phyloP scores from a whole-genome alignment of 2,797 vertebrate genomes.

The Ibycter americanus region DNA sequence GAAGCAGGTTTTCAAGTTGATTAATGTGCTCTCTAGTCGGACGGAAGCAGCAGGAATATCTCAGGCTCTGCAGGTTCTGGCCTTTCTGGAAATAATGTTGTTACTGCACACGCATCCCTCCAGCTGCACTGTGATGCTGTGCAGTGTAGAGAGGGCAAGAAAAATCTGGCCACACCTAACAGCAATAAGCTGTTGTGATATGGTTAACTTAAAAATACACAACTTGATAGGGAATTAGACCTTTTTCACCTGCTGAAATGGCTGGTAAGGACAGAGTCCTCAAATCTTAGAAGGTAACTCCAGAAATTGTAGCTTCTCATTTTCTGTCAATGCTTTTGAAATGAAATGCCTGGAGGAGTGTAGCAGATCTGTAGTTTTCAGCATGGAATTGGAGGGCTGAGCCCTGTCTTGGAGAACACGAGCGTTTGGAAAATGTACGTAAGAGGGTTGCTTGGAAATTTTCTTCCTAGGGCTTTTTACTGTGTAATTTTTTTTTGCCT shows the following conservation, averaged over 20 bases:
- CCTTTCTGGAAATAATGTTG: background rate
- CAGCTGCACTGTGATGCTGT: background rate
- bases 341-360: background rate
- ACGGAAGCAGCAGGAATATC: background rate
- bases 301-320: background rate
- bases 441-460: background rate
- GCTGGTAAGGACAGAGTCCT: background rate
- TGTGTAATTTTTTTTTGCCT: background rate
- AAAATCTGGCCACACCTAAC: background rate
- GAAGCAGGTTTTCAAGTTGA: background rate
- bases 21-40: background rate
- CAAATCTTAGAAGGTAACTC: background rate
- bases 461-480: background rate
- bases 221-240: background rate
- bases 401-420: background rate
- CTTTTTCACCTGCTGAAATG: background rate
- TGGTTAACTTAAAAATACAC: background rate
- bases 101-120: background rate
- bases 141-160: background rate
- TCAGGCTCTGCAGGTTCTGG: background rate
- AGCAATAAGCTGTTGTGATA: background rate
- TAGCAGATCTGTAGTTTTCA: rapidly evolving
- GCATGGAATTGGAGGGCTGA: background rate
- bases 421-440: background rate
- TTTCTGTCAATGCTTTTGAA: background rate